Base-by-base conservation (phyloP, 2,888 invertebrate species). In the Meandrusa payeni region DNA sequence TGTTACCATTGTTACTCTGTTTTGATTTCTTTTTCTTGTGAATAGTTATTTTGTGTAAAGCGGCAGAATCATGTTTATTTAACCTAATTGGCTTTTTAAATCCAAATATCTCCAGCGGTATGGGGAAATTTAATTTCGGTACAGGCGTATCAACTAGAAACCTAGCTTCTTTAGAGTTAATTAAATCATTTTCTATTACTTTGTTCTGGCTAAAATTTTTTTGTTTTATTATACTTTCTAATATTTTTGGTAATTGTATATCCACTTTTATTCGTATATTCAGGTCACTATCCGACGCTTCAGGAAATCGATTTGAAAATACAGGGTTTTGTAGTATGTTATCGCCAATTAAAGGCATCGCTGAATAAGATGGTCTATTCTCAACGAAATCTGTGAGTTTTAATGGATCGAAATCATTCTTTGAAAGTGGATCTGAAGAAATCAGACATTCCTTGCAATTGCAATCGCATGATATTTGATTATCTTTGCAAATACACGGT, bases 21-120 rank as follows among this genome's bases (percentile, higher is more conserved):
- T 68, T 72, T 1, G 67, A 50, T 55, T 81, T 86, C 58, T 81
- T 87, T 55, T 80, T 86, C 56, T 81, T 85, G 44, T 82, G 81
- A 12, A 81, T 67, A 23, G 70, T 69, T 49, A 77, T 64, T 64
- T 79, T 82, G 39, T 78, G 76, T 28, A 74, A 36, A 6, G 74
- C 64, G 2, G 55, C 26, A 9, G 65, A 53, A 28, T 70, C 67
- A 20, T 69, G 61, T 45, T 63, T 69, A 19, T 50, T 60, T n/a
- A 43, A n/a, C 7, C 31, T 22, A 15, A 57, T 23, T 6, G 44
- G 32, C 46, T 64, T 76, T 54, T 66, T 73, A 19, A 61, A 65
- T 31, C 68, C 72, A 12, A 75, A 63, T 33, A 74, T 38, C 37
- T 78, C 71, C 51, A 73, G 59, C 7, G 79, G 74, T 13, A 73